Evolutionary conservation across 2,888 invertebrate genomes (phyloP).

Genomic region (Alloscopus bannaensis): DNA sequence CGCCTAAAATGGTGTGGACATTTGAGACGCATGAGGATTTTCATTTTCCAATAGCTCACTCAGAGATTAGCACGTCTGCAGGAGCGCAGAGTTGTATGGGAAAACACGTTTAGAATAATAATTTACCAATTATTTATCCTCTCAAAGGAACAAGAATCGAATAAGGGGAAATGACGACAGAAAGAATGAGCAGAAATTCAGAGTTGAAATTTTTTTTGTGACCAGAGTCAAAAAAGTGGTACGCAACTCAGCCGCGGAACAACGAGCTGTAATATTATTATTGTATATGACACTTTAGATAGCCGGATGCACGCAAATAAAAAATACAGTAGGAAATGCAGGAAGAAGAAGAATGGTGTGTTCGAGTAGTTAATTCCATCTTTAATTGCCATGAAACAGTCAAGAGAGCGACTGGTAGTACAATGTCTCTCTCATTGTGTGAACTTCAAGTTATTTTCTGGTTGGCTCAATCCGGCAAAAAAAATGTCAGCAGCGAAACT

Average conservation of each 20-base stretch:
- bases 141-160: too few relatives aligned
- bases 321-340: slow-evolving; percentile 17
- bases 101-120: too few relatives aligned
- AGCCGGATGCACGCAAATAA: slow-evolving; percentile 53
- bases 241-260: not conserved
- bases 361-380: not conserved
- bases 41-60: slow-evolving; percentile 1
- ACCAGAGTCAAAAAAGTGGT: too few relatives aligned
- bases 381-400: slow-evolving; percentile 54
- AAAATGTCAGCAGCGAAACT: too few relatives aligned
- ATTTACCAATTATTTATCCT: too few relatives aligned
- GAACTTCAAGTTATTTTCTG: too few relatives aligned
- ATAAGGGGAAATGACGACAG: too few relatives aligned
- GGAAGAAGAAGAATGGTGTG: slow-evolving; percentile 22
- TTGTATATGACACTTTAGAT: not conserved
- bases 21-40: slow-evolving; percentile 51
- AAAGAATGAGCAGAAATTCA: too few relatives aligned
- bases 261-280: not conserved
- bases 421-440: too few relatives aligned
- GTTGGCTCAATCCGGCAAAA: too few relatives aligned
- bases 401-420: slow-evolving; percentile 29
- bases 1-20: slow-evolving; percentile 54
- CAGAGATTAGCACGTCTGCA: slow-evolving; percentile 26
- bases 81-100: not conserved
- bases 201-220: too few relatives aligned